Base-by-base conservation (phyloP, 2,888 invertebrate species). In the Beris chalybata region DNA sequence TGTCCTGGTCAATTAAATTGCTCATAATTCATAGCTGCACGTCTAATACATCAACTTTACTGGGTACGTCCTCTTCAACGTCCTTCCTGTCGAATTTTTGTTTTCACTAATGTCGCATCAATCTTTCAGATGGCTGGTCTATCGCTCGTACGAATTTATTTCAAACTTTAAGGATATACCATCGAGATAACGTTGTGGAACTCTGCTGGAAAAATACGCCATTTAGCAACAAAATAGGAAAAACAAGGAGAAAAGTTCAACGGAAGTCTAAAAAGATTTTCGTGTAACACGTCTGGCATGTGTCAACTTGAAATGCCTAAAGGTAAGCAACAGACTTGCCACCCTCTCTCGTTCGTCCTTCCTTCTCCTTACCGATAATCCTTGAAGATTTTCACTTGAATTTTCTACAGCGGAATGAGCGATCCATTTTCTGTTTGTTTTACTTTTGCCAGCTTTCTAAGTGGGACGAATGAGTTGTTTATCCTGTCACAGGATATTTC, bases 221-320 rank as follows among this genome's bases (percentile, higher is more conserved):
- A 5, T 5, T 38, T 9, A 38, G 38, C 38, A 38, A 9, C 22
- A 22, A 22, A 22, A 22, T 22, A 22, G 22, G 3, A 22, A 22
- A 22, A 22, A 22, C n/a, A n/a, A 22, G 3, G n/a, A 32, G 31
- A 59, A 59, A 59, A 44, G 50, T 47, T 50, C 50, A 30, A 43
- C 47, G 54, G 56, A 48, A 67, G 61, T 56, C 67, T 64, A 67
- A 67, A 67, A 61, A 67, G 59, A 65, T 61, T 67, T 55, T 50
- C 55, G 50, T 67, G 67, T 67, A 67, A 67, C 67, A 65, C 55
- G 59, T 65, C 67, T 67, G 50, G 61, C 65, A 65, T 61, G 67
- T 67, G 67, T 65, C 67, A 67, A 65, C 59, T 22, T 61, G 52
- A 50, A 56, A 55, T 59, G 59, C 67, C 65, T 67, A 59, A 65